Evolutionary conservation across 2,797 vertebrate species (phyloP).

Genomic region (Mareca strepera): DNA sequence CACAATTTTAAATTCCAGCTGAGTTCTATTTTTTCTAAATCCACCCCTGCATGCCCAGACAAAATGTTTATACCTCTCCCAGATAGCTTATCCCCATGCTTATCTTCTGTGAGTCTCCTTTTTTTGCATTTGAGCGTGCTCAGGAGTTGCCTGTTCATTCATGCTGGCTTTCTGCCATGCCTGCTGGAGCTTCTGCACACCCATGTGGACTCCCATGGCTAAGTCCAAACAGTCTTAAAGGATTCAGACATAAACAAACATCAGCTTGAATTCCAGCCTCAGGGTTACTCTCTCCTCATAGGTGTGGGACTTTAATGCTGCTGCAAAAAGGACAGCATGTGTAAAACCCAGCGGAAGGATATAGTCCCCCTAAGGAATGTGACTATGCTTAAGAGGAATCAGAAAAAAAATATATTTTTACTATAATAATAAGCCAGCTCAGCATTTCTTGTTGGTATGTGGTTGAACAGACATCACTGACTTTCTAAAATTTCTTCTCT

Average conservation of each 20-base stretch:
- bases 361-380: neutral
- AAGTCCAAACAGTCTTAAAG: too few species aligned
- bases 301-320: neutral
- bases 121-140: neutral
- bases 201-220: neutral
- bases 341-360: neutral
- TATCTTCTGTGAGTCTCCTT: neutral
- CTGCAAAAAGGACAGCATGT: neutral
- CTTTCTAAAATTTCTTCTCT: neutral
- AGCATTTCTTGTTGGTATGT: neutral
- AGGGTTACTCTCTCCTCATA: neutral
- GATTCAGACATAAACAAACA: neutral
- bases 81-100: neutral
- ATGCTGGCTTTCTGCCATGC: neutral
- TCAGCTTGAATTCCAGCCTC: neutral
- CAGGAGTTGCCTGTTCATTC: neutral
- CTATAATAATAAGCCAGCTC: neutral
- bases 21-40: neutral
- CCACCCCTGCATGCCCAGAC: neutral
- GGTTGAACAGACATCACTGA: neutral
- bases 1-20: neutral
- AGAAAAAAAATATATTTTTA: neutral
- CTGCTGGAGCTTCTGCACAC: neutral
- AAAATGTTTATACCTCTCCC: neutral
- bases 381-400: neutral